Base-by-base conservation (phyloP, 2,888 invertebrate genomes). In the Nomada fabriciana region DNA sequence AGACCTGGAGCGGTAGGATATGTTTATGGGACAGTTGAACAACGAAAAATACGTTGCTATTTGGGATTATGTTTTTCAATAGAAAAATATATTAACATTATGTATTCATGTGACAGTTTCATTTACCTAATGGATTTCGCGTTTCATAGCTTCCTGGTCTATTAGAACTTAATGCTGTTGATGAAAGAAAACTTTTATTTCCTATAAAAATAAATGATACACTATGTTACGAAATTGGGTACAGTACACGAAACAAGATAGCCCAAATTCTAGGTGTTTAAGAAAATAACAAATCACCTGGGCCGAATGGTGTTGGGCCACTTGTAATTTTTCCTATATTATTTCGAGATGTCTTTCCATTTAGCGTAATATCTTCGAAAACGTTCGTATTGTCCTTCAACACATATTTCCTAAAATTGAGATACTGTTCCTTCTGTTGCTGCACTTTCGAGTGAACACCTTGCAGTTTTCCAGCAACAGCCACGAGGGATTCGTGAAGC, bases 401-500 rank as follows among this genome's bases (percentile, higher is more conserved):
- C 23, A 97, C 95, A 88, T 97, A 96, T 91, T 97, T 97, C 53
- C 98, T 94, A 63, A 98, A 95, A 92, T 97, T 97, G n/a, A 98
- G 94, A 92, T 97, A 98, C 86, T 97, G 97, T 77, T 98, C 97
- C 93, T 98, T 98, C 91, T 97, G 97, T 0, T 95, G 95, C 91
- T 98, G 97, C 0, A 98, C 97, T 89, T 95, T 95, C 73, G 95
- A 95, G 91, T 98, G 98, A 0, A 97, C 96, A 5, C 97, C 96
- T 90, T 98, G 98, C 53, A 98, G 94, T 55, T 97, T 96, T 0
- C 98, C 98, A n/a, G 98, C 98, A 76, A 98, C 94, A 0, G 97
- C 97, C 50, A 98, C 96, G 89, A 98, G 96, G 2, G 97, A 97
- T 92, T 98, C 98, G 92, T 98, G 97, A 89, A 98, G 96, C 90